Evolutionary conservation across 2,113 vertebrate species (phyloP).

Genomic region (Dicentrarchus labrax): DNA sequence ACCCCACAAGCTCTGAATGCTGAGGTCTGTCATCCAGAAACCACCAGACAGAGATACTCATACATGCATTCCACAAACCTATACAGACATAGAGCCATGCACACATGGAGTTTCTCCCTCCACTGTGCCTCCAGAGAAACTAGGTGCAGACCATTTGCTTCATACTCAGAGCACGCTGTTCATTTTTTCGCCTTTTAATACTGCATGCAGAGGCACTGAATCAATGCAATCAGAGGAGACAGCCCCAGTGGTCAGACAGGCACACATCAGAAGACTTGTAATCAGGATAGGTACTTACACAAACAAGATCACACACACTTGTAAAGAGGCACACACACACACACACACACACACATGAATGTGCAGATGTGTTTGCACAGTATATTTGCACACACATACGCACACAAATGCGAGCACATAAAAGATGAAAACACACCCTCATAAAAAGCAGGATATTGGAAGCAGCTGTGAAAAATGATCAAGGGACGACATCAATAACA

Average conservation of each 20-base stretch:
- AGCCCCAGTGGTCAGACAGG: conserved; percentile 62
- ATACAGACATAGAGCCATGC: neutral
- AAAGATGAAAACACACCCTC: conserved; percentile 75
- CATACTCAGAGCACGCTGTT: conserved; percentile 54
- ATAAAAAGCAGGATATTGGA: conserved; percentile 82
- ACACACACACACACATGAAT: neutral
- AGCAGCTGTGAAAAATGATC: conserved; percentile 79
- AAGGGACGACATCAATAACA: conserved; percentile 81
- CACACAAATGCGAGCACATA: conserved; percentile 63
- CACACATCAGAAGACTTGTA: conserved; percentile 54
- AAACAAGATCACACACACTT: conserved; percentile 41
- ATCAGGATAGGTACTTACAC: conserved; percentile 59
- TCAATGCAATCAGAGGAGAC: conserved; percentile 75
- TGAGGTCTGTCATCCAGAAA: conserved; percentile 3
- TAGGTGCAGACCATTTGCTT: conserved; percentile 64
- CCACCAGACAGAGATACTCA: neutral
- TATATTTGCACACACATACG: conserved; percentile 66
- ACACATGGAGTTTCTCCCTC: neutral
- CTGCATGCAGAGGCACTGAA: conserved; percentile 51
- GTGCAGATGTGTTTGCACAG: conserved; percentile 65
- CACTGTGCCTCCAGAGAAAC: conserved; percentile 29
- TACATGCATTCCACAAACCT: neutral
- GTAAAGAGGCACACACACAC: conserved; percentile 1
- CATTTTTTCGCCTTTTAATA: conserved; percentile 69
- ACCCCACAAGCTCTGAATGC: conserved; percentile 17